phyloP scores from a whole-genome alignment of 2,888 invertebrate species.

The Boloria selene region DNA sequence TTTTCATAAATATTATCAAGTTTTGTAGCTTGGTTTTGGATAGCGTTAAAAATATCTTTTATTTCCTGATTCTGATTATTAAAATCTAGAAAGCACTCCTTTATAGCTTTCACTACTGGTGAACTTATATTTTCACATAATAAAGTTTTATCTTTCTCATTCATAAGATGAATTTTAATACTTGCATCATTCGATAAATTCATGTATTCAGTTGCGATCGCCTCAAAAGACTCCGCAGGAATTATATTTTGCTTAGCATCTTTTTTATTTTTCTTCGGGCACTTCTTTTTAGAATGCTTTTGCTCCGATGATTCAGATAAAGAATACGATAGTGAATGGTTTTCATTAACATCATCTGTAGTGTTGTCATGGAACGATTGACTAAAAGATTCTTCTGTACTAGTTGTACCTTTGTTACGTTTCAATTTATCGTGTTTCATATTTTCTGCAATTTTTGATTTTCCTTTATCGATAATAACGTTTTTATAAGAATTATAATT shows the following conservation, averaged over 20 bases:
- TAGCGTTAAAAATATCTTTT: slow-evolving; percentile 49
- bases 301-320: slow-evolving; percentile 64
- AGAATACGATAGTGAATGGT: slow-evolving; percentile 63
- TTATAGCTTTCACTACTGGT: slow-evolving; percentile 63
- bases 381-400: slow-evolving; percentile 54
- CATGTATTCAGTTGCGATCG: slow-evolving; percentile 60
- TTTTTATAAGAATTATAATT: slow-evolving; percentile 37
- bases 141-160: slow-evolving; percentile 61
- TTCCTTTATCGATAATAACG: slow-evolving; percentile 48
- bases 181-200: slow-evolving; percentile 52
- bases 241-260: slow-evolving; percentile 48
- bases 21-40: slow-evolving; percentile 53
- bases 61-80: slow-evolving; percentile 47
- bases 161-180: slow-evolving; percentile 73
- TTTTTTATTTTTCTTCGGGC: slow-evolving; percentile 42
- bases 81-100: slow-evolving; percentile 58
- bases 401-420: slow-evolving; percentile 48
- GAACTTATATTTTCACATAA: slow-evolving; percentile 62
- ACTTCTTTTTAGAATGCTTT: slow-evolving; percentile 50
- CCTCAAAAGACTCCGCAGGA: slow-evolving; percentile 67
- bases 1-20: slow-evolving; percentile 60
- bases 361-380: slow-evolving; percentile 61
- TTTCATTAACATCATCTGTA: slow-evolving; percentile 64
- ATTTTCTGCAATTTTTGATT: slow-evolving; percentile 52
- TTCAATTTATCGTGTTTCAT: slow-evolving; percentile 49